Evolutionary conservation across 2,888 invertebrate species (phyloP).

Genomic region (Allolobophora icterica): DNA sequence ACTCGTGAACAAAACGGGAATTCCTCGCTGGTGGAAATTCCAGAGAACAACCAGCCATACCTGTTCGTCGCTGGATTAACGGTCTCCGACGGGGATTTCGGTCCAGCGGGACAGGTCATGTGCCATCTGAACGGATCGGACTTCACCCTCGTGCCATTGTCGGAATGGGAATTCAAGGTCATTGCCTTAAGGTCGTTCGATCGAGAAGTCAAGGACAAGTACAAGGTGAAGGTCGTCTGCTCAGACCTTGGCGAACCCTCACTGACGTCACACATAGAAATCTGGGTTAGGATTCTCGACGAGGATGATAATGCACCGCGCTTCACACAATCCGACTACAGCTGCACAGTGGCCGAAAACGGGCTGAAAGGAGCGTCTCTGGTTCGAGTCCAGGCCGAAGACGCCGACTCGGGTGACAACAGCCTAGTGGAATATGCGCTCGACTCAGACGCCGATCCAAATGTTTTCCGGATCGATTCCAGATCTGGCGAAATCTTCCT

Average conservation of each 20-base stretch:
- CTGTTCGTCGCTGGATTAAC: not conserved
- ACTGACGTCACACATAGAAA: not conserved
- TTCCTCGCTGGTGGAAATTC: not conserved
- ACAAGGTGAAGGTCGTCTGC: constrained; percentile 77
- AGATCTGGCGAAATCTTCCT: not conserved
- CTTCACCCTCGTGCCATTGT: not conserved
- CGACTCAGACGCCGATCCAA: not conserved
- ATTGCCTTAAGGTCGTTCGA: constrained; percentile 1
- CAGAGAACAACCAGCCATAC: not conserved
- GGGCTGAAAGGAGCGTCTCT: constrained; percentile 71
- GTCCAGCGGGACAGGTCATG: not conserved
- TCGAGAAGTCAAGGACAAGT: not conserved
- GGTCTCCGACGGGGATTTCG: not conserved
- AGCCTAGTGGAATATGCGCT: constrained; percentile 84
- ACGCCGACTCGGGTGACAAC: constrained; percentile 88
- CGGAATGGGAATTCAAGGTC: not conserved
- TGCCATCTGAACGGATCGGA: not conserved
- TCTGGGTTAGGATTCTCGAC: constrained; percentile 72
- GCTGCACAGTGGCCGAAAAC: constrained; percentile 73
- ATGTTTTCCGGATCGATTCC: not conserved
- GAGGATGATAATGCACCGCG: constrained; percentile 90
- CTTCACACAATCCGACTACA: constrained; percentile 77
- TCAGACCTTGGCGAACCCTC: not conserved
- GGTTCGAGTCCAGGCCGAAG: constrained; percentile 82
- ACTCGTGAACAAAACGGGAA: not conserved